Percentiles rank a stretch among this genome's conserved stretches.
These are phyloP conservation scores for Nerophis ophidion DNA, from an alignment of 2,113 vertebrate genomes.

Conservation along the genomic window DNA sequence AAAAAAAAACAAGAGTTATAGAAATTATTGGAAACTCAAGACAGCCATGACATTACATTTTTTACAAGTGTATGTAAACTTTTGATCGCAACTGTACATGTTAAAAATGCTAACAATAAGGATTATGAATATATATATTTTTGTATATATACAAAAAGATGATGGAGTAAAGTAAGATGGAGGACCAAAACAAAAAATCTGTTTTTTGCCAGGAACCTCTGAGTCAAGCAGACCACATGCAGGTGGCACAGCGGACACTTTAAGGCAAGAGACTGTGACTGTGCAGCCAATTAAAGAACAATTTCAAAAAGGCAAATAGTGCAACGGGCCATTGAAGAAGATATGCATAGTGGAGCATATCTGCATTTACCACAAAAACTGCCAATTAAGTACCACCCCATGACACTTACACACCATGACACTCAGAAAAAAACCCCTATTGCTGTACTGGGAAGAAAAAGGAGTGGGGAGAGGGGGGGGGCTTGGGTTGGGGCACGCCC, in stretches of 20 bases:
- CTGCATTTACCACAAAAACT: conserved; percentile 52
- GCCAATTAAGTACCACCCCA: conserved; percentile 65
- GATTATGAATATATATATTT: too few species aligned
- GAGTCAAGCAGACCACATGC: conserved; percentile 58
- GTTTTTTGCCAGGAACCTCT: conserved; percentile 12
- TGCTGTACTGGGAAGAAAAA: conserved; percentile 19
- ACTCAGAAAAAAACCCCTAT: conserved; percentile 41
- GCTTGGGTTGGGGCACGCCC: conserved; percentile 14
- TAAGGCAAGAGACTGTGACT: conserved; percentile 64
- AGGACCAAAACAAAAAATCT: background rate
- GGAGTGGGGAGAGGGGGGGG: conserved; percentile 6
- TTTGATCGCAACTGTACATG: too few species aligned
- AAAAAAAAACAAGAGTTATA: too few species aligned
- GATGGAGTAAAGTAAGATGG: background rate
- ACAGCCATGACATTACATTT: too few species aligned
- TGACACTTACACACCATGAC: conserved; percentile 52
- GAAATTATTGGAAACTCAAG: too few species aligned
- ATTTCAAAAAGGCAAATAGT: conserved; percentile 48
- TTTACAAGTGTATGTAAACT: too few species aligned
- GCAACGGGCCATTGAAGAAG: conserved; percentile 52
- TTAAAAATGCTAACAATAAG: too few species aligned
- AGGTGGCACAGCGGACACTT: conserved; percentile 58
- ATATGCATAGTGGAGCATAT: conserved; percentile 66
- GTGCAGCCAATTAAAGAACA: conserved; percentile 64
- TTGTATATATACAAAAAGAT: background rate